Evolutionary conservation across 2,797 vertebrate genomes (phyloP), one percentile per base, ranked within the genome.

Genomic region (Eospalax fontanierii): DNA sequence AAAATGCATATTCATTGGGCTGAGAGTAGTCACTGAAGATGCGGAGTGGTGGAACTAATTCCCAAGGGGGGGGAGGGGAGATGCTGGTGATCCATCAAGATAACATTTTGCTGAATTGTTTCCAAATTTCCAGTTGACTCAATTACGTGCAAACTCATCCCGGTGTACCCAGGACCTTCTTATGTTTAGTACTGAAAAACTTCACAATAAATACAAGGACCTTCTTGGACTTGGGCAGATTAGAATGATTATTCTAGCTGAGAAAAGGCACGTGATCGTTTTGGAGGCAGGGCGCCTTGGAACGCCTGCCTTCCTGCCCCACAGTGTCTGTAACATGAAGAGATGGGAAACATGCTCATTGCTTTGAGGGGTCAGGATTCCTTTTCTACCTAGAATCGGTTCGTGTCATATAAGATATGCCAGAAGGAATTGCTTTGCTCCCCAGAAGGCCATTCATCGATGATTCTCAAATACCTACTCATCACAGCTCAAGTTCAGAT

Each of bases 21-120:
- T 57, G 24, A 85, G 30, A 79, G 10, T 30, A 19, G 0, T 66
- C 63, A 1, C 8, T 15, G 5, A 40, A 61, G 87, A 22, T 57
- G 18, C 26, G 21, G 2, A 12, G 5, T 4, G 4, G 0, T 3
- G 11, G 26, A 22, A 19, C 10, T 18, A 6, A n/a, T 0, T 6
- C 18, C 40, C 18, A 35, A 71, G 57, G 71, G 43, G 28, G 28
- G 70, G 30, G 54, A 33, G 33, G 1, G 6, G 46, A 26, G 50
- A 24, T n/a, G 40, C 0, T 1, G 21, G 14, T 18, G 9, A 5
- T 1, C 4, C 9, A 43, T 16, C 1, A 61, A 61, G 54, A 63
- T 2, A 26, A 24, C 33, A 28, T 38, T 93, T 73, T 88, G 57
- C 66, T 0, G 0, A 74, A 26, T 54, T 54, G 2, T 76, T 76